A percentile compares a stretch with the other conserved stretches of the same genome.
Conservation (phyloP, 2,113 vertebrate species). For the Pseudorasbora parva region DNA sequence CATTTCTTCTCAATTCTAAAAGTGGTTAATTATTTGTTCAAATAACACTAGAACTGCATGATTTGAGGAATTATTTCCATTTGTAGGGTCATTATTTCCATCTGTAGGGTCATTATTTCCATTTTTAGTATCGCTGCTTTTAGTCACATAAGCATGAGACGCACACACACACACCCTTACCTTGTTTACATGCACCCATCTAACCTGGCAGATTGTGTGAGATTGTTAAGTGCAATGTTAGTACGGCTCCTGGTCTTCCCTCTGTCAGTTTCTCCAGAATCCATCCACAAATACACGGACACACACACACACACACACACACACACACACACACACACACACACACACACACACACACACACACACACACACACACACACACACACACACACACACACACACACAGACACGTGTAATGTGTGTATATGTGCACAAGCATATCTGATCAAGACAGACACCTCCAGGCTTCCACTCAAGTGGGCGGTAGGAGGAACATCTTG, state of each 20-base stretch:
- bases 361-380: not conserved
- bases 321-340: not conserved
- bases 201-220: not conserved
- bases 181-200: not conserved
- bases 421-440: too few relatives aligned
- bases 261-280: not conserved
- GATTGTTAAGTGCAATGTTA: not conserved
- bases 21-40: not conserved
- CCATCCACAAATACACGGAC: not conserved
- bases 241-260: not conserved
- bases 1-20: too few relatives aligned
- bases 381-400: not conserved
- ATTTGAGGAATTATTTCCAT: not conserved
- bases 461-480: too few relatives aligned
- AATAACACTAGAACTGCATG: not conserved
- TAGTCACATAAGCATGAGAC: not conserved
- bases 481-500: too few relatives aligned
- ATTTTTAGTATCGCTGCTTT: not conserved
- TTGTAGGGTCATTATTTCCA: not conserved
- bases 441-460: too few relatives aligned
- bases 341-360: not conserved
- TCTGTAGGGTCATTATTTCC: not conserved
- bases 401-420: too few relatives aligned
- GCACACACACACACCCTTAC: not conserved
- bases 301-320: not conserved